Evolutionary conservation across 2,113 vertebrate species (phyloP), one percentile per base, ranked within the genome.

Genomic region (Rhodinocichla rosea): DNA sequence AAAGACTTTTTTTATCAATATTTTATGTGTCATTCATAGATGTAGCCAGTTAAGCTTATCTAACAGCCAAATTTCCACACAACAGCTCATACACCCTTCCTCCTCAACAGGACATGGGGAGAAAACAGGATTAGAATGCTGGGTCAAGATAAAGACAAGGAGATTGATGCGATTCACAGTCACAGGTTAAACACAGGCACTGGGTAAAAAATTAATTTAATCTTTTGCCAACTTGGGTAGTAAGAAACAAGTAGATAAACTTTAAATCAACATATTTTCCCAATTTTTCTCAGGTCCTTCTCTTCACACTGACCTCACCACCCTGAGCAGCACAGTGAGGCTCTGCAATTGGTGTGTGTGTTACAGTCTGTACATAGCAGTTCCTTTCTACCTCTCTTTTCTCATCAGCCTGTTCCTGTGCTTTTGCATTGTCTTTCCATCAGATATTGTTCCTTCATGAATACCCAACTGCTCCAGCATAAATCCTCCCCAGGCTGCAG

Each of bases 341-440:
- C 30, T 74, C 6, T 47, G 13, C 24, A 7, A 53, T 64, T 69
- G n/a, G 16, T 2, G 14, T 17, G 9, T 32, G 11, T 50, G 40
- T 45, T 65, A 13, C 2, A 12, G 28, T 37, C 10, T 49, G 15
- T 33, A 65, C 9, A 44, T 0, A 15, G 28, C 1, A 28, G 4
- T 23, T 83, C 64, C 27, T 40, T 30, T 83, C n/a, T 70, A 16
- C 6, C 1, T 2, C 12, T 78, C 12, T 35, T 77, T 87, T 55
- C 37, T 60, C 35, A 40, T 69, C 39, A 77, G 15, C 28, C 18
- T 47, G 22, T 50, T 83, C 32, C 30, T 56, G 28, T 33, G 23
- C 14, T 87, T 40, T 10, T 2, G 5, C 5, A 3, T 19, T 68
- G 33, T 19, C 9, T 42, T 9, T 74, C 30, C 5, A 5, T 15